phyloP scores from a whole-genome alignment of 2,888 invertebrate species.

The Drosophila mulleri region DNA sequence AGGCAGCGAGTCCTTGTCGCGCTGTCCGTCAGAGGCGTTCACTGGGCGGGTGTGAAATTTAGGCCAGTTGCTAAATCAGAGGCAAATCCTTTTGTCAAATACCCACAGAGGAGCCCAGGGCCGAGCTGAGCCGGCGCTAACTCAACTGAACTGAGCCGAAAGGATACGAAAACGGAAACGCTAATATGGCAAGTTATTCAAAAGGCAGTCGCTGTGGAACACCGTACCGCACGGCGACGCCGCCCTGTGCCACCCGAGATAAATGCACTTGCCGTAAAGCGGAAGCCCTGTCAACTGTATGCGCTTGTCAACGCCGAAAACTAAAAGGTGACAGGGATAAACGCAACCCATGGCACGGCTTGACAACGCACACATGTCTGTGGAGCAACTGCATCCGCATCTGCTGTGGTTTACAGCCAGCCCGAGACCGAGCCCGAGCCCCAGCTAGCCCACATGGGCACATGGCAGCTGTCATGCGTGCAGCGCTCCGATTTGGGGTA shows the following conservation, averaged over 20 bases:
- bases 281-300: constrained; percentile 67
- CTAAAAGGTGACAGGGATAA: constrained; percentile 80
- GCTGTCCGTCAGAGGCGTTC: constrained; percentile 54
- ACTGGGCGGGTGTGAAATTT: constrained; percentile 55
- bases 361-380: constrained; percentile 53
- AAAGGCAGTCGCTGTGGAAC: constrained; percentile 64
- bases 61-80: constrained; percentile 73
- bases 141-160: constrained; percentile 39
- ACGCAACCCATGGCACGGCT: constrained; percentile 54
- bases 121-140: constrained; percentile 28
- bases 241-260: constrained; percentile 38
- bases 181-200: constrained; percentile 79
- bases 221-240: background rate
- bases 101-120: constrained; percentile 56
- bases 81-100: constrained; percentile 79
- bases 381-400: constrained; percentile 57
- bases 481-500: constrained; percentile 35
- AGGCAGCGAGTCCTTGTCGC: constrained; percentile 46
- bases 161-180: constrained; percentile 53
- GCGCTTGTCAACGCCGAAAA: constrained; percentile 78
- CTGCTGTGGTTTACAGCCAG: constrained; percentile 61
- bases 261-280: constrained; percentile 52
- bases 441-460: constrained; percentile 33
- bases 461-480: constrained; percentile 78
- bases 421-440: background rate